Base-by-base conservation (phyloP, 2,113 vertebrate species). In the Clarias macrocephalus region DNA sequence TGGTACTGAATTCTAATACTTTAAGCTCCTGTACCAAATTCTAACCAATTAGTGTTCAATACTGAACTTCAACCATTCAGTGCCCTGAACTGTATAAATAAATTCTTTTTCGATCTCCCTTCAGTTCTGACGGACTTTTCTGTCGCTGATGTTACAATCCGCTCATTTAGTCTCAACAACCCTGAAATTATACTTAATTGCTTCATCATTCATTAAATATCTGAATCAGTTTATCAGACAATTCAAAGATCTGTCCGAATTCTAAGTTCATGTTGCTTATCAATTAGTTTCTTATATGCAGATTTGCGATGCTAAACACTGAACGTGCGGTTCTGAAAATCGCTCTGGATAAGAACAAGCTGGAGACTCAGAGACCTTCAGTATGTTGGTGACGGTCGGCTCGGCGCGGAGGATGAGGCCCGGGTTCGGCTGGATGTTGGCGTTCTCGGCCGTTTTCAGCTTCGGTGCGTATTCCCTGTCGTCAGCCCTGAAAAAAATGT, bases 371-470 rank as follows among this genome's bases (percentile, higher is more conserved):
- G 57, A 80, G 18, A 97, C 98, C 96, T 99, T 99, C 59, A 99
- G 96, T 88, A 99, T 99, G 91, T 99, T 99, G 88, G 98, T 99
- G 89, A 99, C 98, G 0, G 98, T 99, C 1, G 98, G 98, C 90
- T 99, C 98, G 0, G 98, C 98, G 52, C 98, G 93, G 56, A 99
- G 96, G 89, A 99, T 99, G 60, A 99, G 96, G 42, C 97, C 96
- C 0, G 98, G 98, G 89, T 99, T 99, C 0, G 98, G 98, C 90
- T 99, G 98, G 93, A 99, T 99, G 89, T 98, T 99, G 82, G 97
- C 97, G 0, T 98, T 99, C 93, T 99, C 98, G 0, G 96, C 96
- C 0, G 97, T 98, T 66, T 97, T 99, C 91, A 96, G 89, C 91
- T 95, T 95, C 0, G 98, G 98, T 15, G 97, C 94, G 0, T 97